Evolutionary conservation across 2,888 invertebrate genomes (phyloP), one percentile per base, ranked within the genome.

Genomic region (Ectropis crepuscularia): DNA sequence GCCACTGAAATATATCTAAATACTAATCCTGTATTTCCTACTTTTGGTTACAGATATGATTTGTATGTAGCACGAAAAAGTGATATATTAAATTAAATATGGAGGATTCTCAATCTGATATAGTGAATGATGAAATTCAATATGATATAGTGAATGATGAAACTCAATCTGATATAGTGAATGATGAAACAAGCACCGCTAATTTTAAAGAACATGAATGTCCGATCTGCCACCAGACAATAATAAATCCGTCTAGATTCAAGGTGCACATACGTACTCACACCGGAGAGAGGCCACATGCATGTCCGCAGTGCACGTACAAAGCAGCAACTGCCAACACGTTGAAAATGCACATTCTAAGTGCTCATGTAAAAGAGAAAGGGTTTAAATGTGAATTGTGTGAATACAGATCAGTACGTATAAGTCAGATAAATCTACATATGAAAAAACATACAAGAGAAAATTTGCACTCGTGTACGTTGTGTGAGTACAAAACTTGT

Each of bases 321-420:
- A 48, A 48, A 48, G 0, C 48, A 9, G n/a, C 45, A 12, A 46
- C 11, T 7, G 6, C 45, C 11, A 5, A 46, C 12, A 12, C 45
- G 0, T 16, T 46, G 12, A 6, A 12, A 12, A 7, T 46, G 12
- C 45, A 46, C 12, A 12, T 46, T 7, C 7, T 46, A 12, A 36
- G 48, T 10, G 2, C 6, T 5, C 48, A 48, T 28, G 10, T 10
- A 10, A 36, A 36, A 6, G 48, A 36, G n/a, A 48, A 48, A 36
- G 36, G 28, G n/a, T 48, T 10, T 10, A 28, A 48, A 10, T 48
- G 48, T 48, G 48, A 48, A 4, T 36, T 48, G 9, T 48, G 48
- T 10, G 10, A 48, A 9, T 48, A 48, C 6, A 36, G 5, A 36
- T 10, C 48, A 48, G 7, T 36, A 10, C 36, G 9, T 2, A 36